These are phyloP conservation scores for Actinernus sp. DNA, from an alignment of 92 coral and sea anemone species.

Conservation along the genomic window DNA sequence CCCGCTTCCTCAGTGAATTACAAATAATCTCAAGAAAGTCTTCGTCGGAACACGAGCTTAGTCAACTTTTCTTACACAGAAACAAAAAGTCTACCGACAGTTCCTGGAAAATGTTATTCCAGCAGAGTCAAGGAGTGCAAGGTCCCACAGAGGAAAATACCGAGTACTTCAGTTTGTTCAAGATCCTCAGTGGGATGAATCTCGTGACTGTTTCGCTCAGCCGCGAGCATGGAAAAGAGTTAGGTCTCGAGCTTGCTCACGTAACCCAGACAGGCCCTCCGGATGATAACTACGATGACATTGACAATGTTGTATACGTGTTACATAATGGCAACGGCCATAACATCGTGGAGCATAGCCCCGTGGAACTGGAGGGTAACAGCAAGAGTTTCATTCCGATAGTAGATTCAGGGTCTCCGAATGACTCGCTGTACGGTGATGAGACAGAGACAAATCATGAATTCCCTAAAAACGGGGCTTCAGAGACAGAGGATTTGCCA, in stretches of 20 bases:
- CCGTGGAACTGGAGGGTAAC: not conserved
- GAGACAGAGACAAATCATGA: not conserved
- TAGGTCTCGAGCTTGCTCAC: conserved; percentile 85
- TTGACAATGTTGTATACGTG: conserved; percentile 71
- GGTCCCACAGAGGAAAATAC: too few species aligned
- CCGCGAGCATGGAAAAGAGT: conserved; percentile 62
- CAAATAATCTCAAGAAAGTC: conserved; percentile 20
- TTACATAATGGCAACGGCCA: conserved; percentile 72
- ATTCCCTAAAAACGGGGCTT: not conserved
- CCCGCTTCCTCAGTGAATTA: conserved; percentile 3
- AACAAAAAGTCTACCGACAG: not conserved
- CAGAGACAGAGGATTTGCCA: too few species aligned
- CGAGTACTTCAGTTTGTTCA: conserved; percentile 16
- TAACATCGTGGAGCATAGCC: conserved; percentile 58
- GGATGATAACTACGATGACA: conserved; percentile 24
- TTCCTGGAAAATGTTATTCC: not conserved
- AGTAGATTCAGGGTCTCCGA: not conserved
- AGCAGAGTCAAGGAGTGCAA: too few species aligned
- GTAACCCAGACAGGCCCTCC: conserved; percentile 72
- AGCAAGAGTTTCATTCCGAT: conserved; percentile 1
- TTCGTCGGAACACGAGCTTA: conserved; percentile 23
- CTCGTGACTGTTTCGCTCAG: conserved; percentile 50
- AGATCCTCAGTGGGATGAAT: conserved; percentile 48
- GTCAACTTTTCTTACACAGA: conserved; percentile 6
- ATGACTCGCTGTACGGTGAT: not conserved